Evolutionary conservation across 1,140 invertebrate genomes (phyloP), one percentile per base, ranked within the genome.

Genomic region (Caenorhabditis briggsae): DNA sequence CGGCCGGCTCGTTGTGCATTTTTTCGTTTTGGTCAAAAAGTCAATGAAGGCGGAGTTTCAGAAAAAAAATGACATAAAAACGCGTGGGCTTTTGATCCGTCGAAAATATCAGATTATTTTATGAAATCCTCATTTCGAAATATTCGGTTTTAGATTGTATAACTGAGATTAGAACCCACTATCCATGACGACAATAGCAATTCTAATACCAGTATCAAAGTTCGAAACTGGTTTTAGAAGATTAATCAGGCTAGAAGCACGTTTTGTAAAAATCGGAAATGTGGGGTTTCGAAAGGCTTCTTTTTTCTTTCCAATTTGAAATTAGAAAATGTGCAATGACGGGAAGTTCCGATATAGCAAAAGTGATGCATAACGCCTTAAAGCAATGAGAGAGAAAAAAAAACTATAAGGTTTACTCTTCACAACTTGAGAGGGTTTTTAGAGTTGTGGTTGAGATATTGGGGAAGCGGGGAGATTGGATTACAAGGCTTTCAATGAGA

Each of bases 41-140:
- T 41, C 46, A 41, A 9, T 20, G 70, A 46, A n/a, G 46, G 70
- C 2, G n/a, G 25, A 23, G 33, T 33, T 33, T 33, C n/a, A 8
- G 20, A 20, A n/a, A n/a, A 8, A n/a, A 58, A 20, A 5, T 12
- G n/a, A 8, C 9, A 50, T 50, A 48, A 74, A 74, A 11, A 43
- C 25, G 70, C 70, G 70, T 16, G 70, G 70, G 70, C 70, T 23
- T 53, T 43, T 25, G 70, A 78, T 46, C 70, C 20, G 48, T 41
- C 70, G 53, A n/a, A 78, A 50, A 78, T 46, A 78, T 78, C 46
- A 78, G 70, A 78, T 78, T 78, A 78, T 78, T 78, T 50, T 50
- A 78, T 53, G 46, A 78, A 78, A 78, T 78, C 70, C 70, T 23
- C 46, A 23, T 50, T 78, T 78, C 70, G 33, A 12, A 50, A 78